Evolutionary conservation across 2,888 invertebrate genomes (phyloP).

Genomic region (Drosophila borborema): DNA sequence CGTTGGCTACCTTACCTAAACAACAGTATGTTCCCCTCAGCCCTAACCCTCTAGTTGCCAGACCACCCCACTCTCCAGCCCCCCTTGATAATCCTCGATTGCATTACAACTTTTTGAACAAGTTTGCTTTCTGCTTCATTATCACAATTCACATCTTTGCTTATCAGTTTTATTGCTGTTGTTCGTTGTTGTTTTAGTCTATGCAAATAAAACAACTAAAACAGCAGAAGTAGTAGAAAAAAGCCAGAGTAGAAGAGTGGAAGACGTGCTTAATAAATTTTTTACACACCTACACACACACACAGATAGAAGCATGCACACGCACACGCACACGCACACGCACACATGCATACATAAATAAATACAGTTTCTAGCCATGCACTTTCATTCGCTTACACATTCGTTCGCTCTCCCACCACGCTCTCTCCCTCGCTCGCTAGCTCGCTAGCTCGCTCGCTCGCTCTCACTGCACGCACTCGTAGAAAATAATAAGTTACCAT

Average conservation of each 20-base stretch:
- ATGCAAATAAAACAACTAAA: conserved; percentile 40
- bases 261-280: conserved; percentile 26
- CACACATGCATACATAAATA: neutral
- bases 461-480: conserved; percentile 5
- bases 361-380: conserved; percentile 44
- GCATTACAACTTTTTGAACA: conserved; percentile 25
- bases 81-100: conserved; percentile 1
- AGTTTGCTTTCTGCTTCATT: conserved; percentile 25
- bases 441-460: neutral
- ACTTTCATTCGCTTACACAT: conserved; percentile 60
- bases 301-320: neutral
- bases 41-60: neutral
- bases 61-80: too few species aligned
- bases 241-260: neutral
- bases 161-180: conserved; percentile 38
- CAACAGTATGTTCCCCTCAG: neutral
- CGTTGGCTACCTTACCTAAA: neutral
- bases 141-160: conserved; percentile 34
- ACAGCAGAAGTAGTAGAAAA: conserved; percentile 9
- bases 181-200: conserved; percentile 24
- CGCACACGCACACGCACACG: neutral
- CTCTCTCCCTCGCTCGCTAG: neutral
- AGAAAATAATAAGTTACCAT: conserved; percentile 7
- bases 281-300: conserved; percentile 7
- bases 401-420: conserved; percentile 25